These are phyloP conservation scores for Eptatretus burgeri DNA, from an alignment of 2,113 vertebrate species.

Conservation along the genomic window DNA sequence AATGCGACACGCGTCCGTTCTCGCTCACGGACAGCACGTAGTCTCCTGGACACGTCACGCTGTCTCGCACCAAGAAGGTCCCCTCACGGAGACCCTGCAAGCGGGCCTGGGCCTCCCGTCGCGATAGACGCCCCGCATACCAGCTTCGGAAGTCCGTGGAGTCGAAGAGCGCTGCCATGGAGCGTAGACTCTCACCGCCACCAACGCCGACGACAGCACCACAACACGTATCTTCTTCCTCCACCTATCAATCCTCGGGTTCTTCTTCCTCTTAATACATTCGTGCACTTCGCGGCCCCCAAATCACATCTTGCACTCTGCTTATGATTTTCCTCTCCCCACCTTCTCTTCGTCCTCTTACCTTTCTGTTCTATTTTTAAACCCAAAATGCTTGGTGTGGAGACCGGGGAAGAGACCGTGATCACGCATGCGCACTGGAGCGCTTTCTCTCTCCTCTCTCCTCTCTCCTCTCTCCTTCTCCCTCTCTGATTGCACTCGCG, in stretches of 20 bases:
- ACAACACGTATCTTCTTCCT: too few relatives aligned
- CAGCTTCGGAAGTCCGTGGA: neutral
- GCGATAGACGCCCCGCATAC: slow-evolving; percentile 1
- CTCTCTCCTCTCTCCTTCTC: neutral
- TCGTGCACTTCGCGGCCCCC: too few relatives aligned
- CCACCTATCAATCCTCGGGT: too few relatives aligned
- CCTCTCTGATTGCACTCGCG: neutral
- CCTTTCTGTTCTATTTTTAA: neutral
- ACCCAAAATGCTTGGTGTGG: neutral
- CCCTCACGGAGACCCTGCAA: slow-evolving; percentile 3
- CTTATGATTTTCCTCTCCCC: neutral
- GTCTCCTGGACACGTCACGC: slow-evolving; percentile 3
- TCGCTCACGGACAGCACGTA: slow-evolving; percentile 6
- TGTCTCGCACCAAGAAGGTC: slow-evolving; percentile 4
- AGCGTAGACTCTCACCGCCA: neutral
- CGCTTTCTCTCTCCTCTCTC: neutral
- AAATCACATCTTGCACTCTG: neutral
- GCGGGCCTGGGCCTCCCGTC: slow-evolving; percentile 4
- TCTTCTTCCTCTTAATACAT: too few relatives aligned
- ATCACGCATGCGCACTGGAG: neutral
- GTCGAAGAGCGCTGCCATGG: slow-evolving; percentile 6
- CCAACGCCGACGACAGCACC: too few relatives aligned
- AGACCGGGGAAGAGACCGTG: neutral
- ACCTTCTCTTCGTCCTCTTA: neutral
- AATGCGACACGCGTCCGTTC: neutral